phyloP scores from a whole-genome alignment of 1,140 invertebrate species.

The Zaprionus nigranus region DNA sequence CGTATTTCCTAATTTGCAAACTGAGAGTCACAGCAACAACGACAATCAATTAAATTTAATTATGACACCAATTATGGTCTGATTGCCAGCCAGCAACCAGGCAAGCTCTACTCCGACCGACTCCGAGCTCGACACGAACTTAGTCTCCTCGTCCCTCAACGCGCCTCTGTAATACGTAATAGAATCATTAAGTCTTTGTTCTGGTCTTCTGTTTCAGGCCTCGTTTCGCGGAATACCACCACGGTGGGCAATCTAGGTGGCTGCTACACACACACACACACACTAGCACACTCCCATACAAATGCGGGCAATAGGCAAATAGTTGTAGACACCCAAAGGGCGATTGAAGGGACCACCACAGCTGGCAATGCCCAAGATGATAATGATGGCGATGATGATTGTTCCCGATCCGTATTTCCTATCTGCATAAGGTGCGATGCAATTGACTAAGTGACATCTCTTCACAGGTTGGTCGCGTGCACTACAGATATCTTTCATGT shows the following conservation, averaged over 20 bases:
- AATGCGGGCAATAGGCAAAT: slow-evolving; percentile 58
- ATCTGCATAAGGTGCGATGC: slow-evolving; percentile 74
- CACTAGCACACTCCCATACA: slow-evolving; percentile 1
- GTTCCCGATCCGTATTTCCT: slow-evolving; percentile 23
- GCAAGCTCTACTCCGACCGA: neutral
- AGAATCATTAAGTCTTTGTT: slow-evolving; percentile 68
- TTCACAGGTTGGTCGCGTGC: slow-evolving; percentile 57
- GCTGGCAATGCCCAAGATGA: slow-evolving; percentile 6
- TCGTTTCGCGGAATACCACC: slow-evolving; percentile 58
- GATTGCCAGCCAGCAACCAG: slow-evolving; percentile 56
- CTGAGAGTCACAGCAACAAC: slow-evolving; percentile 30
- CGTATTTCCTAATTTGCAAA: slow-evolving; percentile 75
- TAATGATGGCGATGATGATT: slow-evolving; percentile 20
- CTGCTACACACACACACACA: neutral
- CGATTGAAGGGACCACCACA: slow-evolving; percentile 32
- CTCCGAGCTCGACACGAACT: neutral
- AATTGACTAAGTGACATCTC: slow-evolving; percentile 59
- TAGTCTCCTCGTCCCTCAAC: slow-evolving; percentile 2
- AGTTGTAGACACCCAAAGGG: slow-evolving; percentile 52
- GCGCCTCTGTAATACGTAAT: slow-evolving; percentile 47
- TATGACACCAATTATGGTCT: slow-evolving; percentile 81
- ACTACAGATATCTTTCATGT: neutral
- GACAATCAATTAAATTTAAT: slow-evolving; percentile 82
- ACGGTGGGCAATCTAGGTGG: slow-evolving; percentile 35
- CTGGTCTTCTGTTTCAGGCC: slow-evolving; percentile 3